Base-by-base conservation (phyloP, 1,140 invertebrate species). In the Bombyx mandarina region DNA sequence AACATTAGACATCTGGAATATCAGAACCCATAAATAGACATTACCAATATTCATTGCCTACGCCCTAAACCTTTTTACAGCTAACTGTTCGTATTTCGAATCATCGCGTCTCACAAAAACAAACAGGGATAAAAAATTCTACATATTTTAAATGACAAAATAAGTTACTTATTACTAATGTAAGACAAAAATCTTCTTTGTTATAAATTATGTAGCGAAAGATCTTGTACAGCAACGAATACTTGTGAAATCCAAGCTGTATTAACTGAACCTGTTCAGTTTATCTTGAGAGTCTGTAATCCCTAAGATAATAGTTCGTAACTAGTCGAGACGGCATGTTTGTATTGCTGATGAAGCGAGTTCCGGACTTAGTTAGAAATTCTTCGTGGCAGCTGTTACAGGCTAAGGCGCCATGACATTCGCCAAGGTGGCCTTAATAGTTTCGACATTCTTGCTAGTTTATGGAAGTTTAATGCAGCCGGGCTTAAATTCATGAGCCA, bases 261-360 rank as follows among this genome's bases (percentile, higher is more conserved):
- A 35, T 35, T 35, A 35, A 35, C 26, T 35, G 26, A 35, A 35
- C 52, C 45, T 48, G 67, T 62, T 65, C 57, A 52, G 63, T 69
- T 69, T 67, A 62, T 72, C 63, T 63, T 61, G 56, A 56, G 53
- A 58, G 63, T 61, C 55, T 68, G 66, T 82, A 74, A 72, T 72
- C 71, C 70, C 56, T 57, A 58, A 66, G 74, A 79, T 82, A 79
- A 80, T 75, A 82, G 79, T 75, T 77, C 56, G 56, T 69, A 77
- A 77, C 74, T 71, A 75, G 70, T 68, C 63, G 62, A 64, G 70
- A 70, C 67, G 67, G 62, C 65, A 69, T 77, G 75, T 77, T 81
- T 74, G 78, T 71, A 69, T 77, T 75, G 57, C 61, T 77, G 73
- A 75, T 77, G 67, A 74, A 79, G 61, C 67, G 65, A 73, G 69